Evolutionary conservation across 2,797 vertebrate genomes (phyloP).

Genomic region (Gymnocypris eckloni): DNA sequence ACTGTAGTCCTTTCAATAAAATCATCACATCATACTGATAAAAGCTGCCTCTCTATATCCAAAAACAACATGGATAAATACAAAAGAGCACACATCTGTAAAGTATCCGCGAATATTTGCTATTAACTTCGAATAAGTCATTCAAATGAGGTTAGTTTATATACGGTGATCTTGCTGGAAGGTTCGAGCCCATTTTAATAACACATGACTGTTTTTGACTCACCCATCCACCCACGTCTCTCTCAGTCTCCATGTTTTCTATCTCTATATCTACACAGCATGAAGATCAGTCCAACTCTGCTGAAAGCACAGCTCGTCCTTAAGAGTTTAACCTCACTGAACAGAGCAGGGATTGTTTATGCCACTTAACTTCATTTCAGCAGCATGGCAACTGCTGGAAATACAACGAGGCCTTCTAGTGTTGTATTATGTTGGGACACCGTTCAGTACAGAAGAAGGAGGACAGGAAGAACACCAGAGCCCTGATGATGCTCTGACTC

Average conservation of each 20-base stretch:
- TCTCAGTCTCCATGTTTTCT: constrained; percentile 10
- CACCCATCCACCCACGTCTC: constrained; percentile 21
- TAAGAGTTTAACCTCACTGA: constrained; percentile 6
- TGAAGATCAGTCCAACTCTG: constrained; percentile 10
- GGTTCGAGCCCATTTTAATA: not conserved
- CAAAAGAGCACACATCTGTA: not conserved
- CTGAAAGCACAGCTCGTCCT: constrained; percentile 14
- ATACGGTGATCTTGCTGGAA: not conserved
- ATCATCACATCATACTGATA: not conserved
- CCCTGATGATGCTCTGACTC: constrained; percentile 14
- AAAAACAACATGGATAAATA: not conserved
- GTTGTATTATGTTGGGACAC: not conserved
- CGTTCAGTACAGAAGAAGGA: not conserved
- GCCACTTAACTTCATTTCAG: constrained; percentile 32
- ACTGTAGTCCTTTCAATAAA: not conserved
- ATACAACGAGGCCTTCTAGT: not conserved
- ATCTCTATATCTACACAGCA: not conserved
- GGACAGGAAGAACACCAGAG: constrained; percentile 2
- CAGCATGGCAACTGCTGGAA: constrained; percentile 8
- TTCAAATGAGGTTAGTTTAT: not conserved
- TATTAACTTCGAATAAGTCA: not conserved
- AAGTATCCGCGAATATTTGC: not conserved
- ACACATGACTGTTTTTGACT: constrained; percentile 16
- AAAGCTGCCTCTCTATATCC: not conserved
- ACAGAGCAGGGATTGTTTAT: constrained; percentile 42